Evolutionary conservation across 35 echinoderm and acorn worm genomes (phyloP), one percentile per base, ranked within the genome.

Genomic region (Diadema setosum): DNA sequence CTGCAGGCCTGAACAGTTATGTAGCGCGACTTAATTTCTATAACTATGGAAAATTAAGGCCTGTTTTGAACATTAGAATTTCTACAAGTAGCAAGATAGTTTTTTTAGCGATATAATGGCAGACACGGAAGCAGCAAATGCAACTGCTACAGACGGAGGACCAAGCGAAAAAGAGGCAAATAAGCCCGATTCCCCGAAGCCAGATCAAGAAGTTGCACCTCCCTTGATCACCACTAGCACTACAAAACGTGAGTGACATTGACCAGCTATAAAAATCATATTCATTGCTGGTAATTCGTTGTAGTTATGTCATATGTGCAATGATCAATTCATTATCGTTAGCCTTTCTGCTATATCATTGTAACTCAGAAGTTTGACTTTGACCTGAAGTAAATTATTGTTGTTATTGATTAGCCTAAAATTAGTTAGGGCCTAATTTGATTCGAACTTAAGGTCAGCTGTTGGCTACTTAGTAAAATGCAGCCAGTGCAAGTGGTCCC

Each of bases 181-280:
- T 36, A 97, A 97, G 76, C 91, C 95, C 4, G 95, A 94, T 61
- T 97, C 95, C 9, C 95, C 95, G 20, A 97, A 97, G 48, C 95
- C 95, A 8, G 95, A 97, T 55, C 92, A 93, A 48, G 95, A 97
- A 73, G 81, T 94, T 48, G 87, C 87, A 1, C 95, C 95, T 16
- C 95, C 95, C 23, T 65, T 97, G 46, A 97, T 97, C 33, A 87
- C 88, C 14, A 88, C 91, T 36, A 87, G 84, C 14, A 88, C 91
- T 36, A 23, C 91, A 39, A 97, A 97, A 91, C 95, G 95, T 97
- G 86, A 94, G 95, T 81, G n/a, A n/a, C n/a, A n/a, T n/a, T n/a
- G n/a, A n/a, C n/a, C n/a, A n/a, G n/a, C n/a, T n/a, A n/a, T n/a
- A n/a, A n/a, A n/a, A n/a, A n/a, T n/a, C n/a, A n/a, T n/a, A n/a